Conservation (phyloP, 2,888 invertebrate genomes). For the Latrodectus hesperus region DNA sequence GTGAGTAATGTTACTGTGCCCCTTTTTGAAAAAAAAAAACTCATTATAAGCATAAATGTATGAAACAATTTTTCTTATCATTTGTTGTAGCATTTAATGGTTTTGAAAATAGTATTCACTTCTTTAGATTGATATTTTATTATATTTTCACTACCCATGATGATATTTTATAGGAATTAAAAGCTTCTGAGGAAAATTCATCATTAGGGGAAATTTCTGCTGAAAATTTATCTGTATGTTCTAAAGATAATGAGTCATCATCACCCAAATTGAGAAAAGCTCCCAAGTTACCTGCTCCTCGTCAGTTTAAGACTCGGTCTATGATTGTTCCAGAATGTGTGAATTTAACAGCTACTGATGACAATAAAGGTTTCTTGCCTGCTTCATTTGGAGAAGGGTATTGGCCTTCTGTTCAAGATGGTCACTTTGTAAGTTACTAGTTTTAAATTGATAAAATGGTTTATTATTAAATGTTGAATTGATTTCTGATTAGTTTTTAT, state of each 20-base stretch:
- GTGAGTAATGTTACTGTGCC: too few species aligned
- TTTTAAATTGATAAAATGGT: too few species aligned
- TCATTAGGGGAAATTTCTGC: constrained; percentile 14
- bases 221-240: constrained; percentile 2
- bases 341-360: constrained; percentile 54
- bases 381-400: constrained; percentile 63
- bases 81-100: too few species aligned
- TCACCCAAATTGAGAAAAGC: constrained; percentile 61
- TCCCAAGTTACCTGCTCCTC: constrained; percentile 55
- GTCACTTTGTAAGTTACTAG: constrained; percentile 60
- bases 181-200: constrained; percentile 20
- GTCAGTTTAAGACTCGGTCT: constrained; percentile 63
- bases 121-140: neutral
- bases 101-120: neutral
- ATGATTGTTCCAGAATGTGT: constrained; percentile 65
- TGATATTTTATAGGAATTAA: constrained; percentile 30
- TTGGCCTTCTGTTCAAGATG: constrained; percentile 67
- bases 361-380: constrained; percentile 57
- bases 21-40: too few species aligned
- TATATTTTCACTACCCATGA: neutral
- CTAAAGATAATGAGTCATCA: neutral
- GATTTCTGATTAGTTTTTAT: too few species aligned
- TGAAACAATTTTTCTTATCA: too few species aligned
- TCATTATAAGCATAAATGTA: too few species aligned
- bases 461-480: too few species aligned